Conservation (phyloP, 2,888 invertebrate species). For the Ferdinandea cuprea region DNA sequence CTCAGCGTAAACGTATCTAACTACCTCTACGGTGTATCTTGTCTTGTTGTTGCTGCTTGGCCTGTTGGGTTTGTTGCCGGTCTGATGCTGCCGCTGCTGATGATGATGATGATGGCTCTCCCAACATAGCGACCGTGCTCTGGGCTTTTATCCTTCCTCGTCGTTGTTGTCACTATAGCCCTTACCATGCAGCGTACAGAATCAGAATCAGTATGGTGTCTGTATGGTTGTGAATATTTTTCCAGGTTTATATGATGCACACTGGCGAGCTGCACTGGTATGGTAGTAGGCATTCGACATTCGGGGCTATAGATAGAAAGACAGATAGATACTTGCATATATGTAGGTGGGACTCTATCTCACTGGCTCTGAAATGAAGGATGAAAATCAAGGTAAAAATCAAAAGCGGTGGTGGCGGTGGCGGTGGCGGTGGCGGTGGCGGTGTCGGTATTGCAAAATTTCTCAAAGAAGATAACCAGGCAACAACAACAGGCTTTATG, state of each 20-base stretch:
- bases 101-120: slow-evolving; percentile 46
- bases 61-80: slow-evolving; percentile 63
- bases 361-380: slow-evolving; percentile 13
- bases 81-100: slow-evolving; percentile 48
- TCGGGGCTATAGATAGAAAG: slow-evolving; percentile 11
- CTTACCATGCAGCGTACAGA: background rate
- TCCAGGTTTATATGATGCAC: slow-evolving; percentile 46
- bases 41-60: slow-evolving; percentile 48
- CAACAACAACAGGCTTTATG: slow-evolving; percentile 39
- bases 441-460: slow-evolving; percentile 53
- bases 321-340: slow-evolving; percentile 22
- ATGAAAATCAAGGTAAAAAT: slow-evolving; percentile 59
- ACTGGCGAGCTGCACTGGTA: slow-evolving; percentile 11
- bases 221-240: slow-evolving; percentile 48
- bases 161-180: slow-evolving; percentile 20
- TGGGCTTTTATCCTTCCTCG: slow-evolving; percentile 57
- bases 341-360: slow-evolving; percentile 16
- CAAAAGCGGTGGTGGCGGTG: slow-evolving; percentile 48
- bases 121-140: slow-evolving; percentile 16
- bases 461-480: slow-evolving; percentile 39
- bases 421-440: slow-evolving; percentile 46
- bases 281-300: slow-evolving; percentile 14
- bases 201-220: background rate
- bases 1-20: slow-evolving; percentile 65
- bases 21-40: slow-evolving; percentile 60